These are phyloP conservation scores for Struthidea cinerea DNA, from an alignment of 2,113 vertebrate species.

Conservation along the genomic window DNA sequence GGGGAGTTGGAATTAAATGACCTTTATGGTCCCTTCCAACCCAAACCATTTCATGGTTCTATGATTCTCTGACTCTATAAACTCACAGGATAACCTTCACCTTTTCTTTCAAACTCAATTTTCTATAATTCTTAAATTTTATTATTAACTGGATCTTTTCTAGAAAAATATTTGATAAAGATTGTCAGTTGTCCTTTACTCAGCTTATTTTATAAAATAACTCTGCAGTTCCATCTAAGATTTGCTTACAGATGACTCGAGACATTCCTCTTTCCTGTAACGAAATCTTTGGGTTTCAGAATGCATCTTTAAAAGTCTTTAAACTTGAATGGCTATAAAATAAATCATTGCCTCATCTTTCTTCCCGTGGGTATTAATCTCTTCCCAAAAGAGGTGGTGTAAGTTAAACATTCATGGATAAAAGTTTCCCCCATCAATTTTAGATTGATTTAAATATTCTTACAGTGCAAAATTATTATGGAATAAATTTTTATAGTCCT, in stretches of 20 bases:
- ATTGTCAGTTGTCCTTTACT: not conserved
- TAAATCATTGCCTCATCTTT: not conserved
- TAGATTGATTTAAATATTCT: not conserved
- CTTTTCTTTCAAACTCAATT: not conserved
- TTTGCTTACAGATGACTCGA: not conserved
- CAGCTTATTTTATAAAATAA: not conserved
- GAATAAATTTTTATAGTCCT: not conserved
- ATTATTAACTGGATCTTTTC: not conserved
- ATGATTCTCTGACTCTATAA: not conserved
- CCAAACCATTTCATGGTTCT: not conserved
- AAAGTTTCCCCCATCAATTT: not conserved
- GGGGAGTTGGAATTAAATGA: not conserved
- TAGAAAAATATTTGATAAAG: not conserved
- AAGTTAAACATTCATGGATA: not conserved
- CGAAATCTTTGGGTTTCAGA: not conserved
- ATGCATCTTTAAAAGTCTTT: not conserved
- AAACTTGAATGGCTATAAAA: not conserved
- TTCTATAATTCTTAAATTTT: not conserved
- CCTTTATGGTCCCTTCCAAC: not conserved
- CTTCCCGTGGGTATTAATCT: not conserved
- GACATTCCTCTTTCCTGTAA: not conserved
- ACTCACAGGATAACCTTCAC: not conserved
- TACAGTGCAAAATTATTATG: not conserved
- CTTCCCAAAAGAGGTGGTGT: not conserved
- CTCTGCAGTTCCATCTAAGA: not conserved